Evolutionary conservation across 2,113 vertebrate genomes (phyloP).

Genomic region (Silurus meridionalis): DNA sequence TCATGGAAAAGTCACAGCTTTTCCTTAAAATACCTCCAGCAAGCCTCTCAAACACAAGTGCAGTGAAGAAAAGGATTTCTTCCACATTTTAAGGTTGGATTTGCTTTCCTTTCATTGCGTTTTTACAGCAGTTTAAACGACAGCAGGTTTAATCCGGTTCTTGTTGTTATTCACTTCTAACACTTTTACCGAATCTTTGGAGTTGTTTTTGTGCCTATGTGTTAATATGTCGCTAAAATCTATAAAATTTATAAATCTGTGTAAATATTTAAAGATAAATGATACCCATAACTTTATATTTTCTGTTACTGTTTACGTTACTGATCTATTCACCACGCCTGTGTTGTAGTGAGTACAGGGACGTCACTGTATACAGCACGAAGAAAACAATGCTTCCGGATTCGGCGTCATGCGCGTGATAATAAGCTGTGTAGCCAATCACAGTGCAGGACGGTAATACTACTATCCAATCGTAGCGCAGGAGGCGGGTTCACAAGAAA

Average conservation of each 20-base stretch:
- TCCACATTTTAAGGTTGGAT: neutral
- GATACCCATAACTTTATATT: neutral
- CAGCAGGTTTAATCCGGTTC: neutral
- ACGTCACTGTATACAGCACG: neutral
- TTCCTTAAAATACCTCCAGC: neutral
- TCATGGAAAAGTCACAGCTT: neutral
- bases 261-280: neutral
- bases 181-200: neutral
- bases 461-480: neutral
- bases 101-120: neutral
- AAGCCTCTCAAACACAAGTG: neutral
- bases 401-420: neutral
- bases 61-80: neutral
- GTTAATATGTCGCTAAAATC: neutral
- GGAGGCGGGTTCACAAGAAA: neutral
- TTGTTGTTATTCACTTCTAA: no score
- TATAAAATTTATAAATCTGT: neutral
- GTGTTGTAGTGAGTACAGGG: no score
- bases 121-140: no score
- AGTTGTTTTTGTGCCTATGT: neutral
- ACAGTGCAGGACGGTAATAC: neutral
- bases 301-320: no score
- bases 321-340: neutral
- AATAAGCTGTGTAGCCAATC: neutral
- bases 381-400: neutral